Evolutionary conservation across 2,888 invertebrate genomes (phyloP), one percentile per base, ranked within the genome.

Genomic region (Cataglyphis albicans): DNA sequence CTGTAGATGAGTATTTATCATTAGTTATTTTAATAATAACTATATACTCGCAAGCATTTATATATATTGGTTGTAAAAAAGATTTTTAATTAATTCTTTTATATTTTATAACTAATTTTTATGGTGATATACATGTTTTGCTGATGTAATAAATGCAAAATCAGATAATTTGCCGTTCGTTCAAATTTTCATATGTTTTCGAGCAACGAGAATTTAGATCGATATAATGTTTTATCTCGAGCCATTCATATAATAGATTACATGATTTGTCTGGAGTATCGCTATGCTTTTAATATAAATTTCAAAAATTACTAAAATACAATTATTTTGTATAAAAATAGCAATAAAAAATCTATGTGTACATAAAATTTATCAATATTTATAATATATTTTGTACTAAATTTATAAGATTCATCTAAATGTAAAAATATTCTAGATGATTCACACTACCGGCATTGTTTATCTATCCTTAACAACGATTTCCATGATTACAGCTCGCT

Each of bases 71-170:
- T 21, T 21, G n/a, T 9, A 32, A 70, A 55, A 35, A 70, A 38
- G 10, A 21, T 21, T 72, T 72, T 72, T n/a, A n/a, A 48, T 48
- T 41, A 12, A 41, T 48, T 7, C 18, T 48, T 48, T n/a, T n/a
- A 48, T 61, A 41, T 41, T 73, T 72, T 38, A 72, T 72, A n/a
- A 41, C 18, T 41, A 29, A 41, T 44, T 73, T 73, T 61, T 61
- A 25, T 59, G 35, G 21, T 21, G 35, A 55, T 72, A 72, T 35
- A 55, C 35, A 35, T 57, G 18, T 12, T 18, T 12, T 18, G 18
- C 38, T 57, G 41, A 41, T 18, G 21, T 73, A n/a, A 73, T 73
- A 73, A 73, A 73, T 73, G 29, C 15, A 73, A 73, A 41, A 73
- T 73, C 57, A 38, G 57, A 61, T 73, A 73, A 7, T 61, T n/a